Evolutionary conservation across 1,140 invertebrate species (phyloP), one percentile per base, ranked within the genome.

Genomic region (Brachionus sp.): DNA sequence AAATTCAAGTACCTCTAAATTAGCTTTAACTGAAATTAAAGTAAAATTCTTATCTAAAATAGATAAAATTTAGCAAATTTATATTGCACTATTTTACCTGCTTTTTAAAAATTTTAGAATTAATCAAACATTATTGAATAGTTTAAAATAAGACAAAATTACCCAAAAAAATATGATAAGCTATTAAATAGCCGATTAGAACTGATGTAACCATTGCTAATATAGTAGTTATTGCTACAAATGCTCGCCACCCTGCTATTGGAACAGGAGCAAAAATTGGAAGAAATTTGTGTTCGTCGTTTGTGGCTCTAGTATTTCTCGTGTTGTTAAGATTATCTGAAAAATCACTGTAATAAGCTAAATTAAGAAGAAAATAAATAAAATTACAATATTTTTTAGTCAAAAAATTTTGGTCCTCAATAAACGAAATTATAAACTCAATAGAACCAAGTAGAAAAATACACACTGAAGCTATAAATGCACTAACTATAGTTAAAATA

Each of bases 161-260:
- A 89, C 89, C 88, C 42, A 88, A 85, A 84, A 87, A 88, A 19
- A 88, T 77, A 85, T 89, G 88, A 82, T 88, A 89, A 25, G 84
- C 93, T 86, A 94, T 94, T 25, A 98, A 90, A 90, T 98, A 95
- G 19, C 94, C 90, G 9, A 97, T 90, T 23, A 96, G 89, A 23
- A 92, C 92, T 0, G 93, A 92, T 3, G 94, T 93, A 7, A 94
- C 90, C 5, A 93, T 90, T 0, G 94, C 92, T 19, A 95, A 88
- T 9, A 93, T 82, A 23, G 86, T 86, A 5, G 88, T 84, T 4
- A 87, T 84, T 1, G 86, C 86, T 23, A 89, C 83, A 5, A 90
- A 13, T 5, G 86, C 85, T 6, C 89, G 85, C 86, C 89, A 90
- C 5, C 86, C 86, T 7, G 86, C 84, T 16, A 87, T 85, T 23